These are phyloP conservation scores for Vimba vimba DNA, from an alignment of 2,113 vertebrate species.

Conservation along the genomic window DNA sequence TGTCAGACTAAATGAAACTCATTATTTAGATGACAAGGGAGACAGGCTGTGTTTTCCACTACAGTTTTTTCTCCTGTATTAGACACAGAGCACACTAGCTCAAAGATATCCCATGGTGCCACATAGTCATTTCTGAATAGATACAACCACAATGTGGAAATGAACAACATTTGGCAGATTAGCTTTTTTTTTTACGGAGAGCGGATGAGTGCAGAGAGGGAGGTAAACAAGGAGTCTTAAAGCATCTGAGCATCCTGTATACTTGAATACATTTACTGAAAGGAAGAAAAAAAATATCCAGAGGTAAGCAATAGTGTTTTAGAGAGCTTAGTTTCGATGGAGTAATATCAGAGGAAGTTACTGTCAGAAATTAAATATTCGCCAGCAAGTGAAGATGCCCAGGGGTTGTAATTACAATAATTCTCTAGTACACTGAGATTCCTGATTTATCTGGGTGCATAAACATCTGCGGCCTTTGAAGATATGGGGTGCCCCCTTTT, in stretches of 20 bases:
- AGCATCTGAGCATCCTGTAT: background rate
- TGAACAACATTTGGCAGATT: background rate
- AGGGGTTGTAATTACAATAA: background rate
- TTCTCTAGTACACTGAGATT: background rate
- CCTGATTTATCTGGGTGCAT: background rate
- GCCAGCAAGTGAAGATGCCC: background rate
- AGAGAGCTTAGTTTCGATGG: background rate
- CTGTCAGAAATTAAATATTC: slow-evolving; percentile 40
- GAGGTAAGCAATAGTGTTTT: background rate
- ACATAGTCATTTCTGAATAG: background rate
- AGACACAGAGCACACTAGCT: background rate
- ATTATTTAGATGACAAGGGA: slow-evolving; percentile 42
- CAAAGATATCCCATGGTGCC: slow-evolving; percentile 1
- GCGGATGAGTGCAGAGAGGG: background rate
- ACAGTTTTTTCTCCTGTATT: background rate
- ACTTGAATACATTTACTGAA: background rate
- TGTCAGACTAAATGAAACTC: slow-evolving; percentile 33
- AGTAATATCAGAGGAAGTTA: background rate
- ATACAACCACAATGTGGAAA: background rate
- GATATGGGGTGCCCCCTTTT: background rate
- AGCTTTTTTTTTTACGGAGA: background rate
- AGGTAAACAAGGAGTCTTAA: background rate
- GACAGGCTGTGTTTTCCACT: background rate
- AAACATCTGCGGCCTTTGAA: slow-evolving; percentile 21
- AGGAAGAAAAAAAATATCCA: background rate